phyloP scores from a whole-genome alignment of 2,888 invertebrate genomes.

The Cyrtodaria siliqua region DNA sequence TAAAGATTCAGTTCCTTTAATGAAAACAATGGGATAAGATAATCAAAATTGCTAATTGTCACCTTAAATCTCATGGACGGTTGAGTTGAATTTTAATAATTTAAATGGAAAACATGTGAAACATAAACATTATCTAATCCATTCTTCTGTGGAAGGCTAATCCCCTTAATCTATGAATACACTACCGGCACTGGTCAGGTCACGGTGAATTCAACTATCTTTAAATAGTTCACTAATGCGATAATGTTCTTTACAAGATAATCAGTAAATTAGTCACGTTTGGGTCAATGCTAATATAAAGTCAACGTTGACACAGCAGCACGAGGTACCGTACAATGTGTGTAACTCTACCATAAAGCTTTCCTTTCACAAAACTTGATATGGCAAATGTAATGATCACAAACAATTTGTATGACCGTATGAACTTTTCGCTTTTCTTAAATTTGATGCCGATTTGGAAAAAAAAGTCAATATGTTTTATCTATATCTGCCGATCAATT shows the following conservation, averaged over 20 bases:
- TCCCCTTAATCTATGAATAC: slow-evolving; percentile 10
- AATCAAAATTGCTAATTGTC: no score
- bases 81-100: no score
- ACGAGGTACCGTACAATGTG: background rate
- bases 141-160: background rate
- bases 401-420: slow-evolving; percentile 14
- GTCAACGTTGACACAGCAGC: slow-evolving; percentile 28
- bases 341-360: no score
- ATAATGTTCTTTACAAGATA: slow-evolving; percentile 6
- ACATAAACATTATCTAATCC: no score
- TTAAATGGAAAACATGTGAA: no score
- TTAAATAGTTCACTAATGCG: slow-evolving; percentile 23
- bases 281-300: slow-evolving; percentile 14
- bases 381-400: no score
- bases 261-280: slow-evolving; percentile 22
- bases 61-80: no score
- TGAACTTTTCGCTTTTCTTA: slow-evolving; percentile 25
- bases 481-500: slow-evolving; percentile 18
- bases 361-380: no score
- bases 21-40: no score
- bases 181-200: background rate
- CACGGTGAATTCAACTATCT: slow-evolving; percentile 6
- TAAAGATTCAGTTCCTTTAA: no score
- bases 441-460: slow-evolving; percentile 1
- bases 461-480: slow-evolving; percentile 16